phyloP scores from a whole-genome alignment of 2,888 invertebrate species.

The Ctena decussata region DNA sequence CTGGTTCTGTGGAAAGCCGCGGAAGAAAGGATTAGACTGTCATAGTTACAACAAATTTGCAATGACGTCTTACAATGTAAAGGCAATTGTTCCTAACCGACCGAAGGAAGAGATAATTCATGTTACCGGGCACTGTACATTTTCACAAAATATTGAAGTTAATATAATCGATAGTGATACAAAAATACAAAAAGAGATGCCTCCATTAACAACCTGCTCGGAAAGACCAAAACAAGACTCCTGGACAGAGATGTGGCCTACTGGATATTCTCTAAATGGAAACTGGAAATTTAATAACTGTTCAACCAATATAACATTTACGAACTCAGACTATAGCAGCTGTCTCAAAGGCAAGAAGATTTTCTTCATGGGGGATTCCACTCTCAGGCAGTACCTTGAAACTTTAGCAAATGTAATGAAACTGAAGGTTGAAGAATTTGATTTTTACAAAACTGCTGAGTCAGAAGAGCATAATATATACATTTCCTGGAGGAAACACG shows the following conservation, averaged over 20 bases:
- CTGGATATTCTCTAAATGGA: background rate
- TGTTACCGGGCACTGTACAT: background rate
- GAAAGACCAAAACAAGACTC: background rate
- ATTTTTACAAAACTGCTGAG: background rate
- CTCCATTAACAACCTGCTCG: background rate
- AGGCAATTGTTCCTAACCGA: background rate
- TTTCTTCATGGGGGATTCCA: background rate
- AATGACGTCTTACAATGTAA: background rate
- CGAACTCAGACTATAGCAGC: background rate
- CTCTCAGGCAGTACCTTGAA: background rate
- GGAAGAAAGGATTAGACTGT: background rate
- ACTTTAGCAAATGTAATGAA: background rate
- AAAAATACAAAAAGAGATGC: background rate
- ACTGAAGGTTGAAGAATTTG: background rate
- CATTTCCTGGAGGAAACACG: background rate
- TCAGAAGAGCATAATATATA: background rate
- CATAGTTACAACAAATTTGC: background rate
- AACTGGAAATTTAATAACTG: background rate
- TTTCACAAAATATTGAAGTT: background rate
- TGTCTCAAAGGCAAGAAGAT: background rate
- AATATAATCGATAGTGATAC: background rate
- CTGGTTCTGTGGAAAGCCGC: background rate
- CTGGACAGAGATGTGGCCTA: background rate
- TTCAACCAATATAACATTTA: background rate
- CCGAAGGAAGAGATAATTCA: background rate